Evolutionary conservation across 2,113 vertebrate genomes (phyloP).

Genomic region (Cryptomyrus ogoouensis): DNA sequence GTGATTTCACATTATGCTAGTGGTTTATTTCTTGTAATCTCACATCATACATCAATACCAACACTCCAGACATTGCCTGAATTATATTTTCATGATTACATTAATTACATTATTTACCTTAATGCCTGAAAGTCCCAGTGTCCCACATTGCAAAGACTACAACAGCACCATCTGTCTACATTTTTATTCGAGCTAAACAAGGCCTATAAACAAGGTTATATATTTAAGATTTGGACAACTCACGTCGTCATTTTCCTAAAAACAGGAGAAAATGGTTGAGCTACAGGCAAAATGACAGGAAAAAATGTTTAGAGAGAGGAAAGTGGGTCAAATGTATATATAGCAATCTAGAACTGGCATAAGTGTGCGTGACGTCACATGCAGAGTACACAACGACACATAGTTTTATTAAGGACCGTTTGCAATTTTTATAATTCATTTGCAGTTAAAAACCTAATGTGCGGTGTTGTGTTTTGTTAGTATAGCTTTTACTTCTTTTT

Average conservation of each 20-base stretch:
- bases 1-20: not conserved
- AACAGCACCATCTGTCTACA: not conserved
- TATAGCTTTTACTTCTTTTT: not conserved
- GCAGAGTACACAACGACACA: not conserved
- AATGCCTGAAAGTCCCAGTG: not conserved
- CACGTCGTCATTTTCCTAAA: not conserved
- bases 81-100: not conserved
- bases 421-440: not conserved
- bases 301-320: not conserved
- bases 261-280: not conserved
- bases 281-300: not conserved
- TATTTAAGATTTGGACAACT: not conserved
- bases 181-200: not conserved
- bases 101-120: not conserved
- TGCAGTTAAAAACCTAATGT: conserved; percentile 1
- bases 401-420: conserved; percentile 1
- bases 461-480: conserved; percentile 16
- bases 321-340: not conserved
- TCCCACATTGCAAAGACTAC: not conserved
- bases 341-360: not conserved
- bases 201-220: not conserved
- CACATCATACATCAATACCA: not conserved
- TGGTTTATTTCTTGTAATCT: not conserved
- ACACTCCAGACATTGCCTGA: not conserved
- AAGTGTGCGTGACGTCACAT: not conserved